Base-by-base conservation (phyloP, 2,113 vertebrate genomes). In the Parus major region DNA sequence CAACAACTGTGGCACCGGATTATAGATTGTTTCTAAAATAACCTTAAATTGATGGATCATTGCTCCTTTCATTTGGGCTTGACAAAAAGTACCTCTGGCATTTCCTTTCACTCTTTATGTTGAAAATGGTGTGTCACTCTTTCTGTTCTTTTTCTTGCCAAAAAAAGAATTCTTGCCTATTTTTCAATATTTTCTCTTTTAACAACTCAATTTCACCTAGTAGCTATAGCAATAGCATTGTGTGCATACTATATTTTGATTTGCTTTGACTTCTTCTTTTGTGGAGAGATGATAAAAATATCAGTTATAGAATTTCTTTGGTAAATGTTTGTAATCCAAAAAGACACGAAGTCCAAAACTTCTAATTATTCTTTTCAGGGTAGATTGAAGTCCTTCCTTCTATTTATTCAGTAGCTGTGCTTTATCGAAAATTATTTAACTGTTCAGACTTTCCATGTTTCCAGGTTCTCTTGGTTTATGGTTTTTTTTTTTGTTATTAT, bases 1-100 rank as follows among this genome's bases (percentile, higher is more conserved):
- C 92, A 97, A 84, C 73, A 86, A 97, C 92, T 97, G 78, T 95
- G 96, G 78, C 82, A 88, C 64, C 5, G 10, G 89, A 93, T 96
- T 97, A 94, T 56, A 95, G 90, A 95, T 69, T 86, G 63, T 88
- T 97, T 94, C 95, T 98, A 93, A 97, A 98, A 97, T 95, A 95
- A 96, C 90, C 96, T 96, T 95, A 95, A 97, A 98, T 93, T 92
- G 92, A 97, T 96, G 91, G 92, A 96, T 96, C 95, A 93, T 95
- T 97, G 80, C 91, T 94, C 66, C 81, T 97, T 97, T 92, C 84
- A 92, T 94, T 95, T 95, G 69, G 72, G 35, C 82, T 92, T 92
- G 52, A 97, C 90, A 95, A 93, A 91, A 96, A 96, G 88, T 92
- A 97, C 63, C 60, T 85, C 65, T 95, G 95, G 86, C 88, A 96